Percentiles rank a stretch among this genome's conserved stretches.
Conservation (phyloP, 2,888 invertebrate species). For the Meloe dianella region DNA sequence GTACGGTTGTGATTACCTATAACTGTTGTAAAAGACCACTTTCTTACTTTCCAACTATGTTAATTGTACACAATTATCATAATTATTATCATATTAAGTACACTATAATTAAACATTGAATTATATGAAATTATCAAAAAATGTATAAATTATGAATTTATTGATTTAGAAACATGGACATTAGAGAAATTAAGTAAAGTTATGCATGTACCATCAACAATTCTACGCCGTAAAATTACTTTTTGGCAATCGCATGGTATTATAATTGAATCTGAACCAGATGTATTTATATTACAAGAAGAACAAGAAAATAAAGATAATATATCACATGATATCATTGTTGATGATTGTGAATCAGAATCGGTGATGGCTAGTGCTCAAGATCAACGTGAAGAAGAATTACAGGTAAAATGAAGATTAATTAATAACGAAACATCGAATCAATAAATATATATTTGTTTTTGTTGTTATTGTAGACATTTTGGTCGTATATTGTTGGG, state of each 20-base stretch:
- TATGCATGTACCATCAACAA: conserved; percentile 87
- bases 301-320: conserved; percentile 65
- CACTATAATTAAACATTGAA: background rate
- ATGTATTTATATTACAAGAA: conserved; percentile 77
- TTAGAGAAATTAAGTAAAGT: conserved; percentile 83
- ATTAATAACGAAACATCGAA: background rate
- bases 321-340: conserved; percentile 67
- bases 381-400: conserved; percentile 91
- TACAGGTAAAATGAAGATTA: conserved; percentile 67
- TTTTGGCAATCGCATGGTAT: conserved; percentile 96
- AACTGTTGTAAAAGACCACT: no score
- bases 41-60: background rate
- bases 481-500: conserved; percentile 97
- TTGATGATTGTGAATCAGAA: conserved; percentile 90
- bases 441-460: conserved; percentile 14
- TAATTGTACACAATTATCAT: background rate
- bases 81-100: background rate
- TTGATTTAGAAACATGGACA: conserved; percentile 74
- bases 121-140: background rate
- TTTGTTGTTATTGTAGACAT: conserved; percentile 63
- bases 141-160: conserved; percentile 12
- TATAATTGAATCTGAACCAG: conserved; percentile 76
- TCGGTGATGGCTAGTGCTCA: conserved; percentile 95
- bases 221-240: conserved; percentile 83
- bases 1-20: no score